phyloP scores from a whole-genome alignment of 2,888 invertebrate genomes.

The Neuroscelio doddi region DNA sequence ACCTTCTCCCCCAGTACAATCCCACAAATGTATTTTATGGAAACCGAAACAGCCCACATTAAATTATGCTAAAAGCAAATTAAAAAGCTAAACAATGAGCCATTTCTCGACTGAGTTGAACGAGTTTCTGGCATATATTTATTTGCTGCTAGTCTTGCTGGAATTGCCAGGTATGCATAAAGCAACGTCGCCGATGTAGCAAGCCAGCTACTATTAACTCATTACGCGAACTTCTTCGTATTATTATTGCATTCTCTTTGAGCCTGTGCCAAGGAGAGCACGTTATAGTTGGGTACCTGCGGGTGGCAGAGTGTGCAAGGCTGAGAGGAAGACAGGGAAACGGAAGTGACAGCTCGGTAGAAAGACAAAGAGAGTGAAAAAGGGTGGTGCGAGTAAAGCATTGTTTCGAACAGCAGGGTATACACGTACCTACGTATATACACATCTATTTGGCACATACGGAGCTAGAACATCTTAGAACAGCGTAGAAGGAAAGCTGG shows the following conservation, averaged over 20 bases:
- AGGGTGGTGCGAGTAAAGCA: conserved; percentile 58
- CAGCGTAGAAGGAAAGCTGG: conserved; percentile 58
- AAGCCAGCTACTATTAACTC: conserved; percentile 66
- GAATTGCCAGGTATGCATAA: conserved; percentile 1
- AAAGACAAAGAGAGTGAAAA: conserved; percentile 41
- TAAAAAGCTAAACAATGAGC: too few species aligned
- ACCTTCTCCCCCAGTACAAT: too few species aligned
- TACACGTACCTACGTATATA: conserved; percentile 57
- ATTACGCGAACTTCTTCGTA: conserved; percentile 63
- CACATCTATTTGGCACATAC: conserved; percentile 67
- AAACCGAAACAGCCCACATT: too few species aligned
- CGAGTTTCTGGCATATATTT: conserved; percentile 3
- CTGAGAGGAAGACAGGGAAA: conserved; percentile 47
- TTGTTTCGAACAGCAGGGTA: conserved; percentile 65
- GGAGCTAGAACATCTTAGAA: conserved; percentile 65
- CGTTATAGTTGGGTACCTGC: conserved; percentile 51
- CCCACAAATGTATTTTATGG: too few species aligned
- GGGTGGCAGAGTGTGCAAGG: conserved; percentile 47
- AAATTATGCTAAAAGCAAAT: too few species aligned
- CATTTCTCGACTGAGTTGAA: too few species aligned
- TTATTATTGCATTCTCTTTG: conserved; percentile 69
- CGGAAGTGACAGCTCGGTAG: conserved; percentile 51
- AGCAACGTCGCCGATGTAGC: conserved; percentile 16
- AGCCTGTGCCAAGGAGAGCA: conserved; percentile 54
- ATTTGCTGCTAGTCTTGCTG: neutral